Percentiles rank a stretch among this genome's conserved stretches.
Evolutionary conservation across 2,797 vertebrate genomes (phyloP).

Genomic region (Sebastes wilsoni): DNA sequence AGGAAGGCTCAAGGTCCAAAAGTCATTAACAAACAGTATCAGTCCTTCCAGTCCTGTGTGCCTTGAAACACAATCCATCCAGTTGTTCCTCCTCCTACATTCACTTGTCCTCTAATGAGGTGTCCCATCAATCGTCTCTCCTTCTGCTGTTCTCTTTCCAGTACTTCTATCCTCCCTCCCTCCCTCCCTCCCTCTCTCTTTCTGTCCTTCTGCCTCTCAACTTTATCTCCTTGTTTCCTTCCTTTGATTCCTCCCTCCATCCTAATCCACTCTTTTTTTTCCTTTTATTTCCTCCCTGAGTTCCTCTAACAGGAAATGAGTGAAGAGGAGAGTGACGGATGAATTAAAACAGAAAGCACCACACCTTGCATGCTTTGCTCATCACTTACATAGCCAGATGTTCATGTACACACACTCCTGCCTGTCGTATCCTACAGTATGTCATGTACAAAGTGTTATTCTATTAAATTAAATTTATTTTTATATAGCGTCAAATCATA

Average conservation of each 20-base stretch:
- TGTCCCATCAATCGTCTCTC: conserved; percentile 16
- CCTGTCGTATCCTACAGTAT: background rate
- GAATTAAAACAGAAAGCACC: conserved; percentile 3
- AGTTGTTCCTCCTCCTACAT: conserved; percentile 7
- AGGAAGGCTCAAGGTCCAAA: conserved; percentile 21
- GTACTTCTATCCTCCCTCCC: background rate
- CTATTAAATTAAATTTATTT: too few species aligned
- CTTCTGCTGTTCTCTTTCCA: background rate
- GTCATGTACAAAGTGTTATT: background rate
- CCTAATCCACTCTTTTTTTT: background rate
- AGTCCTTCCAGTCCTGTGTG: conserved; percentile 2
- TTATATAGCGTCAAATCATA: too few species aligned
- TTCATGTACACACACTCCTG: background rate
- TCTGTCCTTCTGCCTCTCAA: background rate
- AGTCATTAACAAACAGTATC: conserved; percentile 41
- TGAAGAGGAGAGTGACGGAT: conserved; percentile 4
- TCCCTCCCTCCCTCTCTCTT: background rate
- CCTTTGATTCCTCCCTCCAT: background rate
- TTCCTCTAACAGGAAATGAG: background rate
- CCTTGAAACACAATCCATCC: conserved; percentile 39
- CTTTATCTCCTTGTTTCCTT: background rate
- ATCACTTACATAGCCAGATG: background rate
- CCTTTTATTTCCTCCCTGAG: too few species aligned
- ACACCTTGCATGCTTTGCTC: background rate
- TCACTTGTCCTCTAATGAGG: conserved; percentile 26